Evolutionary conservation across 2,113 vertebrate species (phyloP).

Genomic region (Tupaia tana): DNA sequence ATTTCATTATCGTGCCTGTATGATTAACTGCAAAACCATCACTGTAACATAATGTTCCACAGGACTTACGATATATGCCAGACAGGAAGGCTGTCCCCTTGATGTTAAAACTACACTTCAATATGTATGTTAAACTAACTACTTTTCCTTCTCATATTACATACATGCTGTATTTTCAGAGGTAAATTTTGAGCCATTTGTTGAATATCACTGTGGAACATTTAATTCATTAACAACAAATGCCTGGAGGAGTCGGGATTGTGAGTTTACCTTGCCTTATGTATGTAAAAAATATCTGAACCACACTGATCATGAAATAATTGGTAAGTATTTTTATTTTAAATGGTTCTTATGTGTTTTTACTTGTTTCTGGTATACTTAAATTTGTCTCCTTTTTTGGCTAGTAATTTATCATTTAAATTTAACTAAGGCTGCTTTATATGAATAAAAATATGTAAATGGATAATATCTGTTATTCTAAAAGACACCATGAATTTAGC

Average conservation of each 20-base stretch:
- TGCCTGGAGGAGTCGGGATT: slow-evolving; percentile 90
- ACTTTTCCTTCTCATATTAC: slow-evolving; percentile 60
- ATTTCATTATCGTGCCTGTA: neutral
- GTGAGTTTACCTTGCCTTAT: slow-evolving; percentile 92
- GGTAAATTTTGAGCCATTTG: slow-evolving; percentile 69
- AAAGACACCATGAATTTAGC: neutral
- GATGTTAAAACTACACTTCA: neutral
- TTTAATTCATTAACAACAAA: slow-evolving; percentile 86
- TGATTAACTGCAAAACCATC: slow-evolving; percentile 5
- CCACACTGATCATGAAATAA: slow-evolving; percentile 83
- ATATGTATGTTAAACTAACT: neutral
- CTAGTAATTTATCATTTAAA: slow-evolving; percentile 44
- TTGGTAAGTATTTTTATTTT: slow-evolving; percentile 88
- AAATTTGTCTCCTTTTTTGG: neutral
- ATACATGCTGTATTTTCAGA: slow-evolving; percentile 81
- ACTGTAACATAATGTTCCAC: neutral
- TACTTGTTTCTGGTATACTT: neutral
- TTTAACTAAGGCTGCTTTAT: neutral
- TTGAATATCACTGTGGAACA: slow-evolving; percentile 90
- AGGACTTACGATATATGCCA: neutral
- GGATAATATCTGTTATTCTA: neutral
- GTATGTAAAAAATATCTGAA: slow-evolving; percentile 94
- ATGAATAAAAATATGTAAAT: slow-evolving; percentile 25
- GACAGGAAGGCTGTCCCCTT: neutral
- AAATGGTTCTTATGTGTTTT: neutral